A percentile compares a stretch with the other conserved stretches of the same genome.
Evolutionary conservation across 2,113 vertebrate species (phyloP).

Genomic region (Hippocampus mohnikei): DNA sequence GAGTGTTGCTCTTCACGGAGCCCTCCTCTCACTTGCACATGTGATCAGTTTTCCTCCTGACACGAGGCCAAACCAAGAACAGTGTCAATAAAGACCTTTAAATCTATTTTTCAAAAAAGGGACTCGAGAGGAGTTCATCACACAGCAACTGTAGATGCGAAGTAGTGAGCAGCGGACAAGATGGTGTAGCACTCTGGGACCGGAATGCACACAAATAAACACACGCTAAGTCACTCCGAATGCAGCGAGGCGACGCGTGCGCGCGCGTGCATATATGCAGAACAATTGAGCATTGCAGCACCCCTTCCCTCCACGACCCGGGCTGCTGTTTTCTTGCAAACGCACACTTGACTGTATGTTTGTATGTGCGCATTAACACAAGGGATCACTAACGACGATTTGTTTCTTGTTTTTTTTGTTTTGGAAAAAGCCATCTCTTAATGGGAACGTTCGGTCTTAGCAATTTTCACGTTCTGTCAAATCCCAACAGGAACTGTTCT

Average conservation of each 20-base stretch:
- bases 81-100: slow-evolving; percentile 64
- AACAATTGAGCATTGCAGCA: slow-evolving; percentile 9
- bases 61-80: slow-evolving; percentile 69
- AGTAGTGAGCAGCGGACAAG: slow-evolving; percentile 52
- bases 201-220: slow-evolving; percentile 66
- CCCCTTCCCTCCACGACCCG: neutral
- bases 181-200: slow-evolving; percentile 72
- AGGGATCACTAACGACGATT: slow-evolving; percentile 50
- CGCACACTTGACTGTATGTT: slow-evolving; percentile 48
- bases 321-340: slow-evolving; percentile 15
- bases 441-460: slow-evolving; percentile 71
- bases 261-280: slow-evolving; percentile 28
- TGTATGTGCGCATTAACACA: slow-evolving; percentile 57
- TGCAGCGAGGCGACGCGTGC: slow-evolving; percentile 32
- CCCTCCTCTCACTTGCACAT: slow-evolving; percentile 58
- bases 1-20: slow-evolving; percentile 52
- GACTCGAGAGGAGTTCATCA: slow-evolving; percentile 75
- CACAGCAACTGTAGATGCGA: slow-evolving; percentile 82
- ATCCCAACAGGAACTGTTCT: slow-evolving; percentile 68
- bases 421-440: slow-evolving; percentile 82
- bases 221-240: slow-evolving; percentile 31
- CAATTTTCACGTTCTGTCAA: slow-evolving; percentile 65
- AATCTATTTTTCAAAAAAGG: slow-evolving; percentile 78
- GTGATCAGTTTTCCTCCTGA: slow-evolving; percentile 54
- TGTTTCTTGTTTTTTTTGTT: slow-evolving; percentile 65